Conservation (phyloP, 2,797 vertebrate genomes). For the Streptopelia turtur region DNA sequence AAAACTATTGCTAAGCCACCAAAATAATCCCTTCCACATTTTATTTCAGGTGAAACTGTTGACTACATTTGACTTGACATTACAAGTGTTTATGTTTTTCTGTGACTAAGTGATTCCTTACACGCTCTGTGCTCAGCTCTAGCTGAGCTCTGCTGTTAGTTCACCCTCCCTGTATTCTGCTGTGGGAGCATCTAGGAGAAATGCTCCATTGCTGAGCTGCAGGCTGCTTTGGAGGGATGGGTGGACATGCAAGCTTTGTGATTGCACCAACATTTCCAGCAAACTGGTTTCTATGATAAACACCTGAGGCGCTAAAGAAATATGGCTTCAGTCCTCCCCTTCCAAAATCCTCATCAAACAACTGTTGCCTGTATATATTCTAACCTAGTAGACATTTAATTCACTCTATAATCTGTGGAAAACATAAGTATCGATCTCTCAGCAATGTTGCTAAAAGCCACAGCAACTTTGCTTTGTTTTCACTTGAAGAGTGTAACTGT, state of each 20-base stretch:
- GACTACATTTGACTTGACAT: neutral
- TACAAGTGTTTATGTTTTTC: constrained; percentile 1
- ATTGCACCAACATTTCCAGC: neutral
- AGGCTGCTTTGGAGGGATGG: fast-evolving
- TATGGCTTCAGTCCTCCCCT: neutral
- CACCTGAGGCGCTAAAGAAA: neutral
- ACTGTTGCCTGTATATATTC: neutral
- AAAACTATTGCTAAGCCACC: neutral
- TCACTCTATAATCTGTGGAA: neutral
- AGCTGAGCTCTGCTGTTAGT: neutral
- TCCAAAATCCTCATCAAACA: neutral
- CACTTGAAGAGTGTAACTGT: neutral
- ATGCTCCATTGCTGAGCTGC: fast-evolving
- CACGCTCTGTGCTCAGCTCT: neutral
- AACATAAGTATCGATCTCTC: neutral
- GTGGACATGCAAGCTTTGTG: fast-evolving
- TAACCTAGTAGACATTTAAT: neutral
- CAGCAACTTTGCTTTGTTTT: neutral
- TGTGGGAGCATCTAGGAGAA: neutral
- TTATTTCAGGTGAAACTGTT: constrained; percentile 5
- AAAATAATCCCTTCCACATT: neutral
- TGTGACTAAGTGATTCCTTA: neutral
- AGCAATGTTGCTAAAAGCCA: neutral
- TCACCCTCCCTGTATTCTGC: neutral
- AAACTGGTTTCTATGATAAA: neutral